phyloP scores from a whole-genome alignment of 1,140 invertebrate genomes.

The Danaus plexippus region DNA sequence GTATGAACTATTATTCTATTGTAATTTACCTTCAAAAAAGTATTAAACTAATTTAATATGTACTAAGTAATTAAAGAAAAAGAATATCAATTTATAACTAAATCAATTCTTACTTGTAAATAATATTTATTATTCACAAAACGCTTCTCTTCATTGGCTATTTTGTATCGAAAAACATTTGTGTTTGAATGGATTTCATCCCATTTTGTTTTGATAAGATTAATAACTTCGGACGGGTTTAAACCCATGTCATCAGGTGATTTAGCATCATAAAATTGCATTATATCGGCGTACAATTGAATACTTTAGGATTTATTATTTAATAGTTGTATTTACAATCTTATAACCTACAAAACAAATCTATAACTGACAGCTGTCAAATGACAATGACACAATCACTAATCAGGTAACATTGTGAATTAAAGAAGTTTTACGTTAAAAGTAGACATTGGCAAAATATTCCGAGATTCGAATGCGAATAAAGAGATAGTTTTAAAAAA shows the following conservation, averaged over 20 bases:
- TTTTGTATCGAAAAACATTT: conserved; percentile 48
- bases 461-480: too few species aligned
- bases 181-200: conserved; percentile 33
- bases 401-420: too few species aligned
- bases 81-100: neutral
- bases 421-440: too few species aligned
- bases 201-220: conserved; percentile 37
- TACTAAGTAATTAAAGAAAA: conserved; percentile 1
- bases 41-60: neutral
- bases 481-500: too few species aligned
- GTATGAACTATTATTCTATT: neutral
- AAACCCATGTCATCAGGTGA: neutral
- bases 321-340: too few species aligned
- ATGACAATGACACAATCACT: too few species aligned
- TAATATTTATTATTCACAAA: conserved; percentile 41
- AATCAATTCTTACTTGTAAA: conserved; percentile 29
- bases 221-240: conserved; percentile 16
- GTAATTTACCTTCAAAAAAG: too few species aligned
- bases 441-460: too few species aligned
- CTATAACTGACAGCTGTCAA: too few species aligned
- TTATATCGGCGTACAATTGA: neutral
- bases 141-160: conserved; percentile 38
- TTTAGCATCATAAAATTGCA: neutral
- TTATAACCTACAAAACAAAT: too few species aligned
- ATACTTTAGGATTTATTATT: too few species aligned